Base-by-base conservation (phyloP, 1,140 invertebrate species). In the Amyelois transitella region DNA sequence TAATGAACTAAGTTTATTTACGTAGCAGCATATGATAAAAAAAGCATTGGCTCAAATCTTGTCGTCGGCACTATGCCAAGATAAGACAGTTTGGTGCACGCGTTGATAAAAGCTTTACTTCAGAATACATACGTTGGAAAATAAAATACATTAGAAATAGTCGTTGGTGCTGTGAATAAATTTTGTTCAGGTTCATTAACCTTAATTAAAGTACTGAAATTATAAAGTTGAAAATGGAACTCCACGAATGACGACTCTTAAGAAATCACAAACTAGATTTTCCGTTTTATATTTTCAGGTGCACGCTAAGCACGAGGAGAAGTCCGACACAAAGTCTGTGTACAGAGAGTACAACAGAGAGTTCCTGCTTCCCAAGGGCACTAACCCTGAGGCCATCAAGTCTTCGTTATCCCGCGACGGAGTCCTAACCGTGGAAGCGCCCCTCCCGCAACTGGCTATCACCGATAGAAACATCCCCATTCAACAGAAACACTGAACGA, bases 301-400 rank as follows among this genome's bases (percentile, higher is more conserved):
- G 14, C 96, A 98, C 78, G 97, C 96, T 53, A 98, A 98, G 89
- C 97, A 98, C 85, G 96, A 98, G 88, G 96, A 98, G 86, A 98
- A 98, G 81, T 93, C 94, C 24, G 96, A 98, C 81, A 96, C 94
- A 69, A 96, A 96, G 90, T 96, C 95, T 18, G 96, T 98, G 1
- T 98, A 97, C 91, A 92, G 96, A 83, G 96, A 98, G 84, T 98
- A 98, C 92, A 98, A 98, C 85, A 91, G 96, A 59, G 96, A 98
- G 90, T 98, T 98, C 90, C 89, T 98, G 76, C 88, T 98, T 73
- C 97, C 96, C 3, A 96, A 97, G 85, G 96, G 96, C 62, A 97
- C 96, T 22, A 97, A 97, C 88, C 96, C 96, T 0, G 96, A 98
- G 89, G 92, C 92, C 43, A 98, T 98, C 86, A 95, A 96, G 82